phyloP scores from a whole-genome alignment of 2,113 vertebrate species.

The Amphiprion ocellaris region DNA sequence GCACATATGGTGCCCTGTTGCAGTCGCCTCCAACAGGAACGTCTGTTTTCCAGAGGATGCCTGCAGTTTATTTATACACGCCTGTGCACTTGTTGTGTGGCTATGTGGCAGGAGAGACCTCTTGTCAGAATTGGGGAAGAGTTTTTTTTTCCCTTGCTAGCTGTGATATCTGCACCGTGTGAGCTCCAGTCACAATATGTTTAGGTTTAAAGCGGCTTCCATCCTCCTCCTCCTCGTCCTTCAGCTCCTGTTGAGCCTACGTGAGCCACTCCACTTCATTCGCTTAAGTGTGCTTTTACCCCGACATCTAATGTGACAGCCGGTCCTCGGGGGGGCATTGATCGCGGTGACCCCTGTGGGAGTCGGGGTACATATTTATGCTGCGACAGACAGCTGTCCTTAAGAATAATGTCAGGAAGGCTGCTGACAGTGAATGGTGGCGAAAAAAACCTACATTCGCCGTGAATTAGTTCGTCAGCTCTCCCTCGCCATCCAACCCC shows the following conservation, averaged over 20 bases:
- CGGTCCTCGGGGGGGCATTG: slow-evolving; percentile 64
- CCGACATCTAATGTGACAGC: slow-evolving; percentile 71
- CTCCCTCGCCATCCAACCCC: slow-evolving; percentile 43
- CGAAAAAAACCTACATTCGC: slow-evolving; percentile 38
- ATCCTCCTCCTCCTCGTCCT: slow-evolving; percentile 38
- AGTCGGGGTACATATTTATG: slow-evolving; percentile 76
- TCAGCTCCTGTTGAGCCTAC: slow-evolving; percentile 48
- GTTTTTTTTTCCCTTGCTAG: neutral
- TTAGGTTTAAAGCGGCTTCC: slow-evolving; percentile 25
- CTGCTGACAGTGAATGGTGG: slow-evolving; percentile 29
- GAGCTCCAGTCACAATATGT: slow-evolving; percentile 8
- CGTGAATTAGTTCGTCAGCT: slow-evolving; percentile 69
- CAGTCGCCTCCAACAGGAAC: slow-evolving; percentile 59
- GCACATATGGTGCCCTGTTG: slow-evolving; percentile 79
- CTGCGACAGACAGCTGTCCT: slow-evolving; percentile 70
- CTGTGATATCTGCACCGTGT: slow-evolving; percentile 15
- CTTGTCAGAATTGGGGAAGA: slow-evolving; percentile 16
- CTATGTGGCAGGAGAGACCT: slow-evolving; percentile 7
- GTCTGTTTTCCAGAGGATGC: slow-evolving; percentile 71
- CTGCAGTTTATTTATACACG: slow-evolving; percentile 58
- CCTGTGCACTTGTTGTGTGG: slow-evolving; percentile 60
- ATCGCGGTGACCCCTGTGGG: slow-evolving; percentile 75
- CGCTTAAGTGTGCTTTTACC: slow-evolving; percentile 56
- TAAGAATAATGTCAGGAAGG: slow-evolving; percentile 62
- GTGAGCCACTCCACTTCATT: slow-evolving; percentile 62